Evolutionary conservation across 1,140 invertebrate genomes (phyloP), one percentile per base, ranked within the genome.

Genomic region (Orussus abietinus): DNA sequence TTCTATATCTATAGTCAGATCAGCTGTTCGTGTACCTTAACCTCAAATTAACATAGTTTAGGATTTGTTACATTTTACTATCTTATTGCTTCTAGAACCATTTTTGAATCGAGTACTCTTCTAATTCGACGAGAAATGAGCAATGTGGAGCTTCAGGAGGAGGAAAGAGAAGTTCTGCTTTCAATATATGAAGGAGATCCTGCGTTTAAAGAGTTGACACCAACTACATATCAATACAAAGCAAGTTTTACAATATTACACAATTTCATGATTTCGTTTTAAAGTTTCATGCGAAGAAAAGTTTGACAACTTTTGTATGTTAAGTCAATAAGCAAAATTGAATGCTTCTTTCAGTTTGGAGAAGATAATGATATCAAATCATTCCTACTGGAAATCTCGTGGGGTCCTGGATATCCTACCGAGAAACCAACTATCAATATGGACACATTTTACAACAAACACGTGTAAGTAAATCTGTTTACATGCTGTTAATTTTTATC

Each of bases 121-220:
- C n/a, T n/a, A n/a, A n/a, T n/a, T n/a, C n/a, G n/a, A n/a, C n/a
- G n/a, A 39, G 69, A 38, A 61, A 81, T 81, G 79, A 75, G 69
- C 29, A 75, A 80, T 55, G 59, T 58, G 15, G 85, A 89, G 62
- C 71, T 82, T 35, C 89, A 92, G 68, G 77, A 86, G 46, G 92
- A 96, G 59, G 93, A 96, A 74, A 74, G 85, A 37, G 92, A 96
- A 79, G 93, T 93, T 0, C 69, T 96, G 37, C 77, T 81, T 49
- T 94, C 92, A 6, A 97, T 97, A 58, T 97, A 96, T 75, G 92
- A 96, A 57, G 92, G 92, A 11, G 93, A 96, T 75, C 69, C 79
- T 13, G 81, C 80, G 44, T 97, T 95, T 60, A 92, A 90, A 66
- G 79, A 90, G 74, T 64, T 92, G 15, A 80, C 83, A 59, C 54